Evolutionary conservation across 2,797 vertebrate genomes (phyloP).

Genomic region (Phalloptychus januarius): DNA sequence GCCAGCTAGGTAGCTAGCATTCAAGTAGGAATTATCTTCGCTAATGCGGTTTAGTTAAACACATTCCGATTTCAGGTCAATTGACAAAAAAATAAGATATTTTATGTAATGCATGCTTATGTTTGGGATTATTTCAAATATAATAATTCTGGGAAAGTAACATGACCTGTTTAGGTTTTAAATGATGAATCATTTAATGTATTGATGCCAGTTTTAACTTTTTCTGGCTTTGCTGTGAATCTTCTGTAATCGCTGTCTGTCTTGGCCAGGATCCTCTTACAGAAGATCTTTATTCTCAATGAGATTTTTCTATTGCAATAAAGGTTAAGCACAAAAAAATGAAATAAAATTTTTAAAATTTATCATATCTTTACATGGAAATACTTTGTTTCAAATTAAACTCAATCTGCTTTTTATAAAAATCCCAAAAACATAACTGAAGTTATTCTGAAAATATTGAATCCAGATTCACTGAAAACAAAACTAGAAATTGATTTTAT

Average conservation of each 20-base stretch:
- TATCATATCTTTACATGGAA: not conserved
- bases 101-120: not conserved
- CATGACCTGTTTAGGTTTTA: too few relatives aligned
- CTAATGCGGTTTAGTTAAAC: not conserved
- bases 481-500: not conserved
- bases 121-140: not conserved
- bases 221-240: too few relatives aligned
- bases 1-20: not conserved
- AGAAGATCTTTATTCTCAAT: too few relatives aligned
- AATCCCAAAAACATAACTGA: not conserved
- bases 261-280: too few relatives aligned
- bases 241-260: too few relatives aligned
- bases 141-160: not conserved
- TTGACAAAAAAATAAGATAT: not conserved
- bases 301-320: too few relatives aligned
- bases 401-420: not conserved
- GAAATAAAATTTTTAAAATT: too few relatives aligned
- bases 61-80: not conserved
- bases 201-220: too few relatives aligned
- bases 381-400: not conserved
- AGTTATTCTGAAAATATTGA: not conserved
- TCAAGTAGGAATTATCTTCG: not conserved
- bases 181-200: too few relatives aligned
- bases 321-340: too few relatives aligned
- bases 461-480: not conserved